phyloP scores from a whole-genome alignment of 2,888 invertebrate genomes.

The Copidosoma aretas region DNA sequence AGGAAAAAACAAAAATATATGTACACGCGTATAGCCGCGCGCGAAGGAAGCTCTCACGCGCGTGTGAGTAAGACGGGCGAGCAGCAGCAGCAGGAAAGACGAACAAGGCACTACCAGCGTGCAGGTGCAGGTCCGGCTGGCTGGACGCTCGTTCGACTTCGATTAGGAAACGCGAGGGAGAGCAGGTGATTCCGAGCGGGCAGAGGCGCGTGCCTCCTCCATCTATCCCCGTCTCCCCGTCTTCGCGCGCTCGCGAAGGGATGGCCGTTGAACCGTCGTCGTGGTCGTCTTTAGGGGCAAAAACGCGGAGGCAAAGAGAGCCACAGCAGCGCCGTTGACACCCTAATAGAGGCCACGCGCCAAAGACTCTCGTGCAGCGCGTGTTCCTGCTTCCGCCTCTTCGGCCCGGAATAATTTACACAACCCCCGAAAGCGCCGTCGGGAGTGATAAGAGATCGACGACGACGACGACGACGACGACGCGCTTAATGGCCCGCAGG shows the following conservation, averaged over 20 bases:
- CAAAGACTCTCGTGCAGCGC: background rate
- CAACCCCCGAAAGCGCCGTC: background rate
- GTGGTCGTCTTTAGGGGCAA: too few relatives aligned
- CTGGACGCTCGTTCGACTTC: constrained; percentile 21
- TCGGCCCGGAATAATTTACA: background rate
- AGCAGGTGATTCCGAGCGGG: constrained; percentile 28
- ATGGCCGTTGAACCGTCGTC: constrained; percentile 24
- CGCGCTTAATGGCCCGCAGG: background rate
- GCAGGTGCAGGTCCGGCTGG: constrained; percentile 21
- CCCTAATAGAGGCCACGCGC: constrained; percentile 25
- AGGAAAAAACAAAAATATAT: background rate
- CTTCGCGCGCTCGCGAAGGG: too few relatives aligned
- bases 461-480: background rate
- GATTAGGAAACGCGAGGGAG: constrained; percentile 22
- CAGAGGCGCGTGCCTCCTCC: background rate
- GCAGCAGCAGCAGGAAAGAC: background rate
- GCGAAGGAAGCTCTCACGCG: too few relatives aligned
- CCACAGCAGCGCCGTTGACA: constrained; percentile 22
- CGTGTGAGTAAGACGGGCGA: background rate
- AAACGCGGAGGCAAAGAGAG: background rate
- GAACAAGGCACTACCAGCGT: background rate
- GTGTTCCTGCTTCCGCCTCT: background rate
- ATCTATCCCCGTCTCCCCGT: too few relatives aligned
- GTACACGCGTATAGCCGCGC: background rate
- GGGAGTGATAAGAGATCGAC: background rate